Evolutionary conservation across 2,113 vertebrate genomes (phyloP).

Genomic region (Corythornis cristatus): DNA sequence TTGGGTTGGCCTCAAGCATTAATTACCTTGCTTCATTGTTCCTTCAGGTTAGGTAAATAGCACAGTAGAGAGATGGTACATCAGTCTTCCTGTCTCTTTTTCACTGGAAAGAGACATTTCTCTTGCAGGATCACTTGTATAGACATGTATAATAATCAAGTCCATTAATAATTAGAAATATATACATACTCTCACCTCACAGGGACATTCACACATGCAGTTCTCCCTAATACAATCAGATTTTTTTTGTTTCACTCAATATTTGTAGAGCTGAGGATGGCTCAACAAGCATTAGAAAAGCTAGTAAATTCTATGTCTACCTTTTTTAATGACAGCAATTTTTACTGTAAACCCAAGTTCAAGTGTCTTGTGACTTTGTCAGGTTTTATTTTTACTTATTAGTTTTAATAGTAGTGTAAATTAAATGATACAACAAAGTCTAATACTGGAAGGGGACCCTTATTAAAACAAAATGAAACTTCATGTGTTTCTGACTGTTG

Average conservation of each 20-base stretch:
- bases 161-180: background rate
- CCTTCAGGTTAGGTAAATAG: background rate
- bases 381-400: background rate
- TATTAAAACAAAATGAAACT: conserved; percentile 56
- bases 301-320: background rate
- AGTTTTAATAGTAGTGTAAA: conserved; percentile 9
- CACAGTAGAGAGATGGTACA: background rate
- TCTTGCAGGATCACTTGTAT: background rate
- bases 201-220: background rate
- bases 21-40: background rate
- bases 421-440: conserved; percentile 37
- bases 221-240: background rate
- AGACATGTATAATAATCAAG: background rate
- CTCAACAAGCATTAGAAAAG: background rate
- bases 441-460: conserved; percentile 33
- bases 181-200: background rate
- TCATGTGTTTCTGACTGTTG: conserved; percentile 64
- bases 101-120: background rate
- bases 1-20: background rate
- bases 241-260: background rate
- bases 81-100: background rate
- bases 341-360: background rate
- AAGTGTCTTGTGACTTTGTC: background rate
- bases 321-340: background rate
- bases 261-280: background rate